A percentile compares a stretch with the other conserved stretches of the same genome.
phyloP scores from a whole-genome alignment of 2,888 invertebrate species.

The Ornithoptera priamus region DNA sequence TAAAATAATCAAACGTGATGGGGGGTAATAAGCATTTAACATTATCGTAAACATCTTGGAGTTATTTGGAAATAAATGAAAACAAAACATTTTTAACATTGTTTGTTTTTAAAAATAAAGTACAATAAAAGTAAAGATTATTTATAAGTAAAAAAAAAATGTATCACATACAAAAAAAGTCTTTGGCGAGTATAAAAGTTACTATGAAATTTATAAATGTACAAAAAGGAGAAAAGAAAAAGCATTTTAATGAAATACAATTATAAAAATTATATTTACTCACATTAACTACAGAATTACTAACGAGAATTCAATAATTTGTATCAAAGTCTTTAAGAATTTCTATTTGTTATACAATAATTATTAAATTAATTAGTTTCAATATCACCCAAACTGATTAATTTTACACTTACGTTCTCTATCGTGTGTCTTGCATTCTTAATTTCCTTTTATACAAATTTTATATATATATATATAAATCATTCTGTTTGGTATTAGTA shows the following conservation, averaged over 20 bases:
- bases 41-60: background rate
- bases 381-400: too few relatives aligned
- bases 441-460: too few relatives aligned
- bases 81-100: slow-evolving; percentile 24
- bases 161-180: slow-evolving; percentile 78
- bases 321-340: background rate
- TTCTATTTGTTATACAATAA: too few relatives aligned
- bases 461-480: too few relatives aligned
- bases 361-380: too few relatives aligned
- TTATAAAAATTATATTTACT: slow-evolving; percentile 4
- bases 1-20: slow-evolving; percentile 36
- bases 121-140: slow-evolving; percentile 59
- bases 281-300: slow-evolving; percentile 16
- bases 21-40: background rate
- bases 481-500: too few relatives aligned
- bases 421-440: too few relatives aligned
- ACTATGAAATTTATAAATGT: slow-evolving; percentile 48
- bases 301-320: slow-evolving; percentile 19
- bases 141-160: slow-evolving; percentile 68
- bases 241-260: slow-evolving; percentile 19
- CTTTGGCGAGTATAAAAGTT: slow-evolving; percentile 74
- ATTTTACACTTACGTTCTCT: too few relatives aligned
- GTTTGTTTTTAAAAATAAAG: slow-evolving; percentile 40
- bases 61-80: slow-evolving; percentile 22
- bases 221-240: slow-evolving; percentile 10